Evolutionary conservation across 2,797 vertebrate species (phyloP).

Genomic region (Sternarchorhynchus goeldii): DNA sequence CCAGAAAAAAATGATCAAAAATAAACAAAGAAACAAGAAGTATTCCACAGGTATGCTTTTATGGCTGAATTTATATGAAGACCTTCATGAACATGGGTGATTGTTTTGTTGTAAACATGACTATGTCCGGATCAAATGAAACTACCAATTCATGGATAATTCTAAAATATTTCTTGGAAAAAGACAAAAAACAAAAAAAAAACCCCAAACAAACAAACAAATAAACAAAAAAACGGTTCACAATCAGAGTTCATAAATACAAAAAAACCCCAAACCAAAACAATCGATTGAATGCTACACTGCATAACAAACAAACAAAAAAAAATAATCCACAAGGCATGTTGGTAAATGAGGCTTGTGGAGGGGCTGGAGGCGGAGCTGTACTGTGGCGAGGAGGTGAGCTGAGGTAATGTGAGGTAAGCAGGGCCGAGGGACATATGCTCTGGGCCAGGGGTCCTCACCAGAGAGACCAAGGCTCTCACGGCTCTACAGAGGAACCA

Average conservation of each 20-base stretch:
- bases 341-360: slow-evolving; percentile 11
- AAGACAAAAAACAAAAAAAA: not conserved
- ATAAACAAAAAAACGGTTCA: not conserved
- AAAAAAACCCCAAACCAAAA: slow-evolving; percentile 15
- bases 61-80: not conserved
- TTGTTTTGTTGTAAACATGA: slow-evolving; percentile 45
- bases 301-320: slow-evolving; percentile 28
- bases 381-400: slow-evolving; percentile 23
- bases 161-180: not conserved
- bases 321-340: slow-evolving; percentile 2
- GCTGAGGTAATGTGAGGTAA: slow-evolving; percentile 48
- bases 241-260: slow-evolving; percentile 23
- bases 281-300: slow-evolving; percentile 9
- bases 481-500: slow-evolving; percentile 64
- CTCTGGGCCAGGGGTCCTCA: slow-evolving; percentile 60
- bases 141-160: not conserved
- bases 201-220: not conserved
- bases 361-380: slow-evolving; percentile 36
- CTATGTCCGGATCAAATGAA: slow-evolving; percentile 30
- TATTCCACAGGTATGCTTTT: slow-evolving; percentile 45
- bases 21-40: slow-evolving; percentile 8
- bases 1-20: slow-evolving; percentile 27
- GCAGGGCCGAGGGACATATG: slow-evolving; percentile 55
- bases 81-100: slow-evolving; percentile 28
- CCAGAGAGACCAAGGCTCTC: slow-evolving; percentile 47